phyloP scores from a whole-genome alignment of 2,888 invertebrate species.

The Acrocera orbiculus region DNA sequence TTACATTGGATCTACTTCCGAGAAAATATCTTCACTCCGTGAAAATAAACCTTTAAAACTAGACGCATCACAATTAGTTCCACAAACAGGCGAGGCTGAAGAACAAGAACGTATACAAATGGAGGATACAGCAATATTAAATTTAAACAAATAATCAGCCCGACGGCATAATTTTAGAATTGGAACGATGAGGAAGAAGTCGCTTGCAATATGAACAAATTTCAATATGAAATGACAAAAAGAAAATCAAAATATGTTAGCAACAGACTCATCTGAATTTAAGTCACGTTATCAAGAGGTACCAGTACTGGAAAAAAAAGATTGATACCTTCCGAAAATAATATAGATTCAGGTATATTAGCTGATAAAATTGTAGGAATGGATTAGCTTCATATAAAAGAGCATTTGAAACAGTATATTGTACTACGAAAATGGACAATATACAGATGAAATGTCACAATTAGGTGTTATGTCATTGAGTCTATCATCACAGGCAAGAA shows the following conservation, averaged over 20 bases:
- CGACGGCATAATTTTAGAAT: slow-evolving; percentile 38
- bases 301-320: slow-evolving; percentile 65
- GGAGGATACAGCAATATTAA: slow-evolving; percentile 59
- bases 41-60: slow-evolving; percentile 70
- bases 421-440: slow-evolving; percentile 43
- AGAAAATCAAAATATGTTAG: slow-evolving; percentile 82
- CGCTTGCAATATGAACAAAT: slow-evolving; percentile 69
- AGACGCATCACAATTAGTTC: slow-evolving; percentile 64
- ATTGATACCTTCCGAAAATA: slow-evolving; percentile 74
- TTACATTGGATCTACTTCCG: slow-evolving; percentile 66
- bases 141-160: slow-evolving; percentile 25
- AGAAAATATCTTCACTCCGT: slow-evolving; percentile 69
- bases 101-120: slow-evolving; percentile 75
- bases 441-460: slow-evolving; percentile 30
- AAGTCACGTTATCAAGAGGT: slow-evolving; percentile 78
- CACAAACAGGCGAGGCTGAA: slow-evolving; percentile 72
- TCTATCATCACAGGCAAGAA: slow-evolving; percentile 35
- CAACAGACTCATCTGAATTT: slow-evolving; percentile 74
- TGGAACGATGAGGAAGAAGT: slow-evolving; percentile 65
- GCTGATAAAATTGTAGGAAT: slow-evolving; percentile 32
- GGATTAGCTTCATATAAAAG: slow-evolving; percentile 67
- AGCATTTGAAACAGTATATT: slow-evolving; percentile 81
- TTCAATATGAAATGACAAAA: slow-evolving; percentile 65
- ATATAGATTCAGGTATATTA: slow-evolving; percentile 65
- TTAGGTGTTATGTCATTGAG: slow-evolving; percentile 32